Evolutionary conservation across 2,113 vertebrate species (phyloP).

Genomic region (Ciconia stormi): DNA sequence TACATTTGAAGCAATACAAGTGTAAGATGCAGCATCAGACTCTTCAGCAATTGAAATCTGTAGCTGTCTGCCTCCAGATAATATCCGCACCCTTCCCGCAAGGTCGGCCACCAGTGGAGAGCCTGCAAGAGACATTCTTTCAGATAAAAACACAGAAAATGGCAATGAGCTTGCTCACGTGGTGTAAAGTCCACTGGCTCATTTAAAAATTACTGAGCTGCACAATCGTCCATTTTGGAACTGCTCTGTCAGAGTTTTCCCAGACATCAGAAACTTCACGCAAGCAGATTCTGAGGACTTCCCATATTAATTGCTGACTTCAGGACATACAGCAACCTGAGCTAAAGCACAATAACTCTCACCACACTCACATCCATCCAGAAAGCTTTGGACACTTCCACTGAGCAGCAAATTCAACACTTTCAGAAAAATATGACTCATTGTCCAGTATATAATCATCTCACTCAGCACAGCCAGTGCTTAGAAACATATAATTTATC

Average conservation of each 20-base stretch:
- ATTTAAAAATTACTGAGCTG: neutral
- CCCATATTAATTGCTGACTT: neutral
- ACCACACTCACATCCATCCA: neutral
- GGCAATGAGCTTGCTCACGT: fast-evolving
- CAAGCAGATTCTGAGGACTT: neutral
- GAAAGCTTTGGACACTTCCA: neutral
- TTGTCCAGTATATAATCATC: neutral
- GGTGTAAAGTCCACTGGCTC: neutral
- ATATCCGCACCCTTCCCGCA: constrained; percentile 73
- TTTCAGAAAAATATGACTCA: neutral
- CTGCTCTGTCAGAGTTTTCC: neutral
- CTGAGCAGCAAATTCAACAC: neutral
- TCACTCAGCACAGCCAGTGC: neutral
- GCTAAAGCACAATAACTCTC: neutral
- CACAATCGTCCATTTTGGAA: neutral
- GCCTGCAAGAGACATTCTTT: constrained; percentile 70
- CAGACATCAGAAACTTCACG: neutral
- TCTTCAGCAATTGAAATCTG: constrained; percentile 84
- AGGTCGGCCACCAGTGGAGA: constrained; percentile 74
- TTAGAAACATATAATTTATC: neutral
- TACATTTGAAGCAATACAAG: constrained; percentile 85
- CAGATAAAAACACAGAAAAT: neutral
- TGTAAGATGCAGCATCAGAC: constrained; percentile 85
- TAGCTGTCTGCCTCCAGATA: constrained; percentile 92
- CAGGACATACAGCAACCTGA: neutral